These are phyloP conservation scores for Origma solitaria DNA, from an alignment of 2,113 vertebrate genomes.

Conservation along the genomic window DNA sequence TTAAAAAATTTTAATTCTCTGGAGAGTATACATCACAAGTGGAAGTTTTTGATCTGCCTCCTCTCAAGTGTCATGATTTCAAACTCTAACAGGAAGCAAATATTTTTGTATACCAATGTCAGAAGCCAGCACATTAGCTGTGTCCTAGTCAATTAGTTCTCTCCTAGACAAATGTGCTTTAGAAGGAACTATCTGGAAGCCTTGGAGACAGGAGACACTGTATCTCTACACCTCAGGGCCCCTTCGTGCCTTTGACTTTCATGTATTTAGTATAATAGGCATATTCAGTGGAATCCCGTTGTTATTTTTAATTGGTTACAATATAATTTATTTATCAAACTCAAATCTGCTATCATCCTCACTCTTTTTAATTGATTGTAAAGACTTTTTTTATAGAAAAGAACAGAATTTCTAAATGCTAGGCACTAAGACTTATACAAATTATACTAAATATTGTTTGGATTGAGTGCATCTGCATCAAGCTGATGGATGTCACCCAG, in stretches of 20 bases:
- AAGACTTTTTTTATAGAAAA: not conserved
- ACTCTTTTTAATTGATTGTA: not conserved
- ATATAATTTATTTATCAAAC: not conserved
- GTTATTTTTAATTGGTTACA: not conserved
- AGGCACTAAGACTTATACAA: not conserved
- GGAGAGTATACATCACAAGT: not conserved
- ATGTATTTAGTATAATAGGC: not conserved
- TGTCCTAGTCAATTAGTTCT: not conserved
- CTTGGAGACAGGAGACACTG: not conserved
- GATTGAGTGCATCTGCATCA: fast-evolving
- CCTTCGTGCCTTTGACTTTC: not conserved
- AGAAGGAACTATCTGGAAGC: not conserved
- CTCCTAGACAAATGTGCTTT: not conserved
- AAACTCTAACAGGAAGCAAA: not conserved
- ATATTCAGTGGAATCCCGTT: not conserved
- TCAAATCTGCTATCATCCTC: not conserved
- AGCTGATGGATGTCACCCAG: not conserved
- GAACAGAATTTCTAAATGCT: not conserved
- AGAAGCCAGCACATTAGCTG: not conserved
- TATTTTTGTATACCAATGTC: not conserved
- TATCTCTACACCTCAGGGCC: not conserved
- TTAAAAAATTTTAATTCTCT: not conserved
- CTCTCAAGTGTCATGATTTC: not conserved
- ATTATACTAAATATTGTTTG: not conserved
- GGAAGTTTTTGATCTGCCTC: not conserved